phyloP scores from a whole-genome alignment of 1,140 invertebrate species.

The Leptestheria dahalacensis region DNA sequence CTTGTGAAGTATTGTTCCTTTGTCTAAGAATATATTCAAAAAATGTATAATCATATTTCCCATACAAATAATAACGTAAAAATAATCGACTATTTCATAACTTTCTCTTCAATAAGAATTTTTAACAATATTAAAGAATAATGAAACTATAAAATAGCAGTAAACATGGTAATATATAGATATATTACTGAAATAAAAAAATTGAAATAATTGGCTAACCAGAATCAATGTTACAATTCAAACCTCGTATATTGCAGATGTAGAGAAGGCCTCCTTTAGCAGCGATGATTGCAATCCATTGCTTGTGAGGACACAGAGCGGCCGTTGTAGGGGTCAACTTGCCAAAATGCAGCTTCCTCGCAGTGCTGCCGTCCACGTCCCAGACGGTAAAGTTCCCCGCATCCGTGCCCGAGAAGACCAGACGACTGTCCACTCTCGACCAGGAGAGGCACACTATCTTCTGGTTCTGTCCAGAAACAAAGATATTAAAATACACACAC shows the following conservation, averaged over 20 bases:
- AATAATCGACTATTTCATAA: too few relatives aligned
- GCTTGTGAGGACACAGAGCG: slow-evolving; percentile 43
- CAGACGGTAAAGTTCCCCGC: slow-evolving; percentile 44
- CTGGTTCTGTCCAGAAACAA: background rate
- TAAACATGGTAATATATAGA: background rate
- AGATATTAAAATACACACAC: background rate
- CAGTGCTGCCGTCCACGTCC: slow-evolving; percentile 40
- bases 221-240: slow-evolving; percentile 3
- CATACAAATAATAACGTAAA: too few relatives aligned
- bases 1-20: slow-evolving; percentile 42
- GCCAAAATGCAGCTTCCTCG: slow-evolving; percentile 30
- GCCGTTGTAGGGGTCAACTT: slow-evolving; percentile 36
- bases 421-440: slow-evolving; percentile 33
- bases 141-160: slow-evolving; percentile 18
- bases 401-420: slow-evolving; percentile 39
- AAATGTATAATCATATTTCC: too few relatives aligned
- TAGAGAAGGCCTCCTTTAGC: slow-evolving; percentile 45
- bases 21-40: slow-evolving; percentile 27
- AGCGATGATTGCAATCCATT: slow-evolving; percentile 44
- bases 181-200: background rate
- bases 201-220: background rate
- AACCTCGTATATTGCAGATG: slow-evolving; percentile 40
- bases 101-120: too few relatives aligned
- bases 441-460: slow-evolving; percentile 24
- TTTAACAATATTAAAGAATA: too few relatives aligned